These are phyloP conservation scores for Toxotes chatareus DNA, from an alignment of 2,113 vertebrate genomes.

Conservation along the genomic window DNA sequence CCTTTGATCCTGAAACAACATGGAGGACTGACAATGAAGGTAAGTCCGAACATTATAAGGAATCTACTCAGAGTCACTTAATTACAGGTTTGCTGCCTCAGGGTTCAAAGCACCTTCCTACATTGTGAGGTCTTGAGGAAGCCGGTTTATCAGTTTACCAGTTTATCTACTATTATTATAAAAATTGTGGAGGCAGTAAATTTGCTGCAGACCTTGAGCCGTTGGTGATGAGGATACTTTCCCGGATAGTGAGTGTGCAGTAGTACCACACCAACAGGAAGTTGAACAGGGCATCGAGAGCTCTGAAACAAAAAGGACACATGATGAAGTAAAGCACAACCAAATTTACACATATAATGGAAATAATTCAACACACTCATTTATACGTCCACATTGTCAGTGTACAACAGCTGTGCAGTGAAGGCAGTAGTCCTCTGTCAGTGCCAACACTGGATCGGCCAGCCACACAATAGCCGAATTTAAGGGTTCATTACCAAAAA, in stretches of 20 bases:
- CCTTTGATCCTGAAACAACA: conserved; percentile 92
- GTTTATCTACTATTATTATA: background rate
- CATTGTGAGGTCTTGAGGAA: background rate
- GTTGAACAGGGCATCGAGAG: conserved; percentile 92
- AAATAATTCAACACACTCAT: background rate
- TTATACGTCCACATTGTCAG: background rate
- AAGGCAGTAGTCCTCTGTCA: no score
- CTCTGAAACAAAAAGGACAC: conserved; percentile 61
- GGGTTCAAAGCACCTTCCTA: background rate
- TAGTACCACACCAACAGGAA: conserved; percentile 99
- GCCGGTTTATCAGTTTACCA: background rate
- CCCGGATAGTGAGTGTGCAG: conserved; percentile 97
- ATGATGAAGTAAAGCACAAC: background rate
- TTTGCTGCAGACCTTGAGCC: conserved; percentile 89
- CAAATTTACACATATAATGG: background rate
- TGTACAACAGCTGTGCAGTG: background rate
- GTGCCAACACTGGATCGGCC: background rate
- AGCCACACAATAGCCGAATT: no score
- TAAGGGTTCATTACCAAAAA: no score
- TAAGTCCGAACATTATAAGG: background rate
- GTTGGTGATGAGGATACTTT: conserved; percentile 96
- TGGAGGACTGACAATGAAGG: background rate
- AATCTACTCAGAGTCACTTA: no score
- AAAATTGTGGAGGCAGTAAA: background rate
- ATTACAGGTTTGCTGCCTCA: no score